phyloP scores from a whole-genome alignment of 2,888 invertebrate genomes.

The Bellardia pandia region DNA sequence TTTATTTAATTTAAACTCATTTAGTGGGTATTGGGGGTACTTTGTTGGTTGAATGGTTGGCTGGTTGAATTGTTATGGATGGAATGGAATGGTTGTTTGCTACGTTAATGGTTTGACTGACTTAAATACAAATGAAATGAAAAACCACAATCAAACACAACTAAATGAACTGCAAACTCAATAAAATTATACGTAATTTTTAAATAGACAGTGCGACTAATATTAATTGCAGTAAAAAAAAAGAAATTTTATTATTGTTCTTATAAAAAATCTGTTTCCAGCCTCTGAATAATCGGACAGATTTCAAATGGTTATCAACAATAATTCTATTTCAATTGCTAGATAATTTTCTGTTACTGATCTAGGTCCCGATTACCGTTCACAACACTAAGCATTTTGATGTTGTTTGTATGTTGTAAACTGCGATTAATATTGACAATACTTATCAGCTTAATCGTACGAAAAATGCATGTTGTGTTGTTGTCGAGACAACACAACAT shows the following conservation, averaged over 20 bases:
- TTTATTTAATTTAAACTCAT: slow-evolving; percentile 47
- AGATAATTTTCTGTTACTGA: too few relatives aligned
- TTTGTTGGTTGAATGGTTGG: slow-evolving; percentile 44
- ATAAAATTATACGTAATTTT: slow-evolving; percentile 28
- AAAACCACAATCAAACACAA: slow-evolving; percentile 20
- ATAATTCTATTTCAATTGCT: too few relatives aligned
- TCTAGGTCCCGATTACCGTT: too few relatives aligned
- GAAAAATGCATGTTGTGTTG: too few relatives aligned
- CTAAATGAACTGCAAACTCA: slow-evolving; percentile 35
- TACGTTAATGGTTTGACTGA: slow-evolving; percentile 20
- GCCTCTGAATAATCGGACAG: too few relatives aligned
- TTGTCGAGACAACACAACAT: too few relatives aligned
- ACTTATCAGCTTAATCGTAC: too few relatives aligned
- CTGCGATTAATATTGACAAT: too few relatives aligned
- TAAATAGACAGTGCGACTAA: slow-evolving; percentile 14
- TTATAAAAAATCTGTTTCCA: too few relatives aligned
- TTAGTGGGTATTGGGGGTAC: slow-evolving; percentile 37
- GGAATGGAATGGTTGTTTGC: slow-evolving; percentile 27
- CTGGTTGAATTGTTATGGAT: slow-evolving; percentile 11
- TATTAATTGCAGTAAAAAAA: background rate
- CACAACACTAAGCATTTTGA: too few relatives aligned
- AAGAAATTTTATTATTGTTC: background rate
- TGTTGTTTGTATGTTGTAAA: too few relatives aligned
- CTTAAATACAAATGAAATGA: slow-evolving; percentile 28
- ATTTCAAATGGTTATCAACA: too few relatives aligned